Evolutionary conservation across 35 echinoderm and acorn worm species (phyloP).

Genomic region (Stichopus chloronotus): DNA sequence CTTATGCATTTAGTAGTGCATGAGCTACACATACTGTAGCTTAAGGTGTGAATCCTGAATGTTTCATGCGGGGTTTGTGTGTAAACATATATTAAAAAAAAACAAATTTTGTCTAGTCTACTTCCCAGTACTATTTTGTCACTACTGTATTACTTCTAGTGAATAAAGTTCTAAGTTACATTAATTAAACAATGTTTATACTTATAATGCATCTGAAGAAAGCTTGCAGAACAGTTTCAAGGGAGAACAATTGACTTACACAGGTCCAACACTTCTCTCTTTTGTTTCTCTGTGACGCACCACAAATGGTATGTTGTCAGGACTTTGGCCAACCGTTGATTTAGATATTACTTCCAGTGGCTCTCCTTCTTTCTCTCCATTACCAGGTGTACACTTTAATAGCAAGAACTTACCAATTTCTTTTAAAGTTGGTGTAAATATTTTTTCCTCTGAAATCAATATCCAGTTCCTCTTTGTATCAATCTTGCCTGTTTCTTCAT

Average conservation of each 20-base stretch:
- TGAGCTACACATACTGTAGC: no score
- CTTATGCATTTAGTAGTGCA: no score
- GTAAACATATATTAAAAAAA: no score
- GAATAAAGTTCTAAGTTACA: no score
- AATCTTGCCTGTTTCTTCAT: conserved; percentile 29
- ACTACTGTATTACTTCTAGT: no score
- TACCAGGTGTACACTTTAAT: conserved; percentile 59
- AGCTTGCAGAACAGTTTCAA: no score
- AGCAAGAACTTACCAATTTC: conserved; percentile 65
- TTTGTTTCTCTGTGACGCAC: conserved; percentile 69
- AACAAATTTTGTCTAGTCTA: no score
- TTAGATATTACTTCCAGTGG: conserved; percentile 43
- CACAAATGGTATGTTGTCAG: conserved; percentile 74
- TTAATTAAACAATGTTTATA: no score
- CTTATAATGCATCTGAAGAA: no score
- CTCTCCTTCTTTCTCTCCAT: conserved; percentile 62
- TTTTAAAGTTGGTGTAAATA: conserved; percentile 59
- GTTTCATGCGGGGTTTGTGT: no score
- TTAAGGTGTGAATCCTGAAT: no score
- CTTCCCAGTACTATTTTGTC: no score
- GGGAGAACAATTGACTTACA: neutral
- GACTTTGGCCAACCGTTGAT: conserved; percentile 48
- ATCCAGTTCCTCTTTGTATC: conserved; percentile 45
- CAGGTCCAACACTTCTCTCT: conserved; percentile 40
- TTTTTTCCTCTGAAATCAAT: conserved; percentile 55